Base-by-base conservation (phyloP, 2,888 invertebrate species). In the Epirrhoe alternata region DNA sequence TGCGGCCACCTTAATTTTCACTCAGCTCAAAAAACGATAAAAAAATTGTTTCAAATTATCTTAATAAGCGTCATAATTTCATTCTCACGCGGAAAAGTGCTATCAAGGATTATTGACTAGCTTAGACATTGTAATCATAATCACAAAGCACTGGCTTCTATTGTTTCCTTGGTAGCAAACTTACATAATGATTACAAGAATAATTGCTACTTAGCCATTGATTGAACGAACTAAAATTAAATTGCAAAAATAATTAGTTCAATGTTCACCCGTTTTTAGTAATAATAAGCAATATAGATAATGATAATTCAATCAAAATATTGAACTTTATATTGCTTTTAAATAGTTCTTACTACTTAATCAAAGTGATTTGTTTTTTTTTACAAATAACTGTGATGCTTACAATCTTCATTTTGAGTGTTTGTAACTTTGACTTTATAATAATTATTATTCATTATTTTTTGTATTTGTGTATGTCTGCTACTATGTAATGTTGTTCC, bases 91-190 rank as follows among this genome's bases (percentile, higher is more conserved):
- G 10, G 10, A 42, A 42, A 42, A 42, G 38, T 42, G 12, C 12
- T 12, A 42, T 42, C 12, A 42, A 42, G 38, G 38, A 42, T 42
- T 42, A 42, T 42, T 42, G 38, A 42, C 12, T 12, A 42, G 38
- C 12, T 12, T 42, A 2, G 2, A 42, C 38, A 42, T 42, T 42
- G 38, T 42, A 42, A 12, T 42, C 38, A 12, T 42, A 42, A 42
- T 12, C 12, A 42, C 38, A 42, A 42, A 42, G 38, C 38, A 42
- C 12, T 42, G 38, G 1, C 38, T 42, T 12, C 38, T 4, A 42
- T 42, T 42, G 38, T 42, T 42, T 42, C 38, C 38, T 42, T 42
- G 38, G 38, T 42, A 42, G 38, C 38, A 42, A 42, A 42, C 38
- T 42, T 42, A 42, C 38, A 42, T 42, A 42, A 42, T 42, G 5